Evolutionary conservation across 2,888 invertebrate genomes (phyloP).

Genomic region (Acronicta leporina): DNA sequence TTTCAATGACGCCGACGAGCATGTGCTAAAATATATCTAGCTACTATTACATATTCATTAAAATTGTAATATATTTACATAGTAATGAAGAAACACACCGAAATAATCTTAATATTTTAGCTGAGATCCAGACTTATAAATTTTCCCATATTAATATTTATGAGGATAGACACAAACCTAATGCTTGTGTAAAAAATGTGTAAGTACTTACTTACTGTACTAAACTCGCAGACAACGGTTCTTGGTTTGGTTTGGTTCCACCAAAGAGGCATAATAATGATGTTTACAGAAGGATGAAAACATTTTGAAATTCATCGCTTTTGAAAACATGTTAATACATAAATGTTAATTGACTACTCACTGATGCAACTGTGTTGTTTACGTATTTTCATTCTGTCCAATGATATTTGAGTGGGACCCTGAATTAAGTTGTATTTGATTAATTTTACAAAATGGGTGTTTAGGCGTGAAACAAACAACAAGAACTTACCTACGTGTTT

Average conservation of each 20-base stretch:
- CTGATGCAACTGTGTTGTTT: conserved; percentile 44
- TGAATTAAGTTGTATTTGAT: conserved; percentile 20
- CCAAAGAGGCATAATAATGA: conserved; percentile 5
- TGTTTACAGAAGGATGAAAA: conserved; percentile 15
- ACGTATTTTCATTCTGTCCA: conserved; percentile 17
- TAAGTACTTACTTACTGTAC: not conserved
- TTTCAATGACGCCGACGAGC: conserved; percentile 19
- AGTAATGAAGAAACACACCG: conserved; percentile 3
- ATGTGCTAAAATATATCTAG: conserved; percentile 46
- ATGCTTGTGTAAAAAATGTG: not conserved
- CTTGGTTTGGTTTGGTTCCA: not conserved
- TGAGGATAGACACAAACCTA: not conserved
- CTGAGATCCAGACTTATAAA: not conserved
- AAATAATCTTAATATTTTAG: not conserved
- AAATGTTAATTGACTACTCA: conserved; percentile 40
- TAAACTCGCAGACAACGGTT: not conserved
- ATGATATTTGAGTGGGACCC: conserved; percentile 13
- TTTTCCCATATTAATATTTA: conserved; percentile 2
- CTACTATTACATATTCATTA: conserved; percentile 43
- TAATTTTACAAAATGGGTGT: conserved; percentile 4
- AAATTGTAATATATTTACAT: conserved; percentile 31
- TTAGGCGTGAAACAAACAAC: not conserved
- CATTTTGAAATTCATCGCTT: conserved; percentile 17
- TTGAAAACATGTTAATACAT: conserved; percentile 33
- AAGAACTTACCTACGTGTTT: no score